Evolutionary conservation across 2,797 vertebrate genomes (phyloP).

Genomic region (Semotilus atromaculatus): DNA sequence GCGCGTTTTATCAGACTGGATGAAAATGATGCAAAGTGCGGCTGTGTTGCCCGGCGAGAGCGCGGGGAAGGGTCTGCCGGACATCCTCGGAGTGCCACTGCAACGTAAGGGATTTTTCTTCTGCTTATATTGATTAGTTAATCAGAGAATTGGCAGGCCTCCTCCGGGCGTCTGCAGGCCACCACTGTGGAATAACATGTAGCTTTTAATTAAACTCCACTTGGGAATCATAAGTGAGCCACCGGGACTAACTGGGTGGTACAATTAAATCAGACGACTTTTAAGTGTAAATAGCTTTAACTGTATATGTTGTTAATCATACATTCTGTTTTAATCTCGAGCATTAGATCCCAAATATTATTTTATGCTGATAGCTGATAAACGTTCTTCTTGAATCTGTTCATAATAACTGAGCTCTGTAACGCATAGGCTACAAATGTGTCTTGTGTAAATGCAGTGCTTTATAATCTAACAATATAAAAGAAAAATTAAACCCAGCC

Average conservation of each 20-base stretch:
- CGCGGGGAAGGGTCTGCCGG: conserved; percentile 94
- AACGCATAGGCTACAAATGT: not conserved
- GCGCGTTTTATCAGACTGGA: conserved; percentile 74
- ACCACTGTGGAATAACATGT: conserved; percentile 46
- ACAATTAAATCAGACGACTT: not conserved
- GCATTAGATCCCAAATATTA: not conserved
- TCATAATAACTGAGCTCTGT: not conserved
- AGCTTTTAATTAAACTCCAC: conserved; percentile 52
- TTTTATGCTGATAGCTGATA: not conserved
- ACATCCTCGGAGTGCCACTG: conserved; percentile 96
- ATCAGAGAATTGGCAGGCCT: conserved; percentile 64
- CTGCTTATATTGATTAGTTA: conserved; percentile 66
- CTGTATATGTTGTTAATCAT: not conserved
- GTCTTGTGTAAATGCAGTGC: not conserved
- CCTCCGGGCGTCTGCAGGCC: conserved; percentile 53
- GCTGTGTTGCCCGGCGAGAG: conserved; percentile 90
- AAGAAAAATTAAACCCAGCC: not conserved
- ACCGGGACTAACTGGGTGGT: not conserved
- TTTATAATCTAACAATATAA: not conserved
- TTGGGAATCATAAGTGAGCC: conserved; percentile 25
- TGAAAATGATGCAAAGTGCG: conserved; percentile 97
- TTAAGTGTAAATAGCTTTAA: not conserved
- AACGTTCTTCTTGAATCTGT: not conserved
- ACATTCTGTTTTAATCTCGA: not conserved
- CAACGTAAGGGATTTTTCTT: conserved; percentile 88